Evolutionary conservation across 2,888 invertebrate genomes (phyloP), one percentile per base, ranked within the genome.

Genomic region (Hypena proboscidalis): DNA sequence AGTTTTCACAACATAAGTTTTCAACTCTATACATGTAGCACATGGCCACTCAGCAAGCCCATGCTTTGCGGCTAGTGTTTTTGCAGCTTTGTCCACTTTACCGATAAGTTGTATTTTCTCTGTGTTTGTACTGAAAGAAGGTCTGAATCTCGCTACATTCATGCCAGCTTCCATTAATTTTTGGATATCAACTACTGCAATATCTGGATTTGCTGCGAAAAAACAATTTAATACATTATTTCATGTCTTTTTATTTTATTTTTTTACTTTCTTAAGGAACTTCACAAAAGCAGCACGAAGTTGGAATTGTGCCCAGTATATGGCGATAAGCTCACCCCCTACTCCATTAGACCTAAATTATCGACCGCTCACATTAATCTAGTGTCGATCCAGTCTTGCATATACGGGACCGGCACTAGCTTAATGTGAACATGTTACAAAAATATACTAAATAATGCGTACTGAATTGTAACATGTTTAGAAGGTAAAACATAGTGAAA

Each of bases 1-100:
- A 30, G 96, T 97, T 66, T 95, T 92, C 55, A 97, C 96, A 80
- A 96, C 95, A 1, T 96, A 95, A 2, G 97, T 97, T 73, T 95
- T 96, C 0, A 97, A 94, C 69, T 97, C 97, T 32, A 97, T 81
- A 37, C 96, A 97, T 59, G 97, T 95, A 2, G 95, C 97, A 3
- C 97, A 90, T 0, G 96, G 94, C 73, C 92, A 92, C 29, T 90
- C 85, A 13, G 92, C 76, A 0, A 93, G 91, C 3, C 89, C 77
- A 33, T 70, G 25, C 59, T 92, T 93, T 32, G 91, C 80, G 48
- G 93, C 92, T 56, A 94, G 92, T 53, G 88, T 92, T 10, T 85
- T 60, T 19, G 72, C 66, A 2, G 90, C 82, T 19, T 71, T 67
- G 13, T 83, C 77, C 2, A 92, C 55, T 46, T 77, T 82, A 0